These are phyloP conservation scores for Imbricaverruca yamaguchii DNA, from an alignment of 2,888 invertebrate genomes.

Conservation along the genomic window DNA sequence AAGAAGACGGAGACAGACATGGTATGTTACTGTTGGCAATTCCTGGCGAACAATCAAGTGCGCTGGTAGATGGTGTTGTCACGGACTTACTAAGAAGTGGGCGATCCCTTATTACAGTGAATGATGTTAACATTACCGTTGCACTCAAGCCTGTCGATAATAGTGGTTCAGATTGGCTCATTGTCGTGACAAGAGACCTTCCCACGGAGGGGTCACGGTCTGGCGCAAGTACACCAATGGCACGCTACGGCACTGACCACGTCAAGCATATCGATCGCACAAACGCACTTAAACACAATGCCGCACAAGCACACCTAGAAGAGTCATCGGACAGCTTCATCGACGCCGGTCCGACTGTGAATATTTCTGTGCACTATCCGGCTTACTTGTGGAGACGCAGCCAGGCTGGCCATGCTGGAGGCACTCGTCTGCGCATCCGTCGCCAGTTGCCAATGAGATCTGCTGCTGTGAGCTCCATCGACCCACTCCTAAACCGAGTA, in stretches of 20 bases:
- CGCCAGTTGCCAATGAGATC: background rate
- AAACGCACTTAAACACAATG: no score
- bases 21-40: background rate
- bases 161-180: background rate
- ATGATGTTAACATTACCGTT: background rate
- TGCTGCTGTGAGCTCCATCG: background rate
- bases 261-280: no score
- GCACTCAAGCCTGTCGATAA: background rate
- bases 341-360: background rate
- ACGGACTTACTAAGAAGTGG: background rate
- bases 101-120: background rate
- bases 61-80: background rate
- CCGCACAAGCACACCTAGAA: background rate
- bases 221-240: no score
- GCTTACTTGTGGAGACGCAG: no score
- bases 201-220: no score
- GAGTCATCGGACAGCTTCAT: background rate
- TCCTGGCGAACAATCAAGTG: background rate
- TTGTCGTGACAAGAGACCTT: background rate
- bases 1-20: background rate
- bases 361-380: background rate
- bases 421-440: background rate
- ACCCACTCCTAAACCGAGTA: background rate
- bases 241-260: no score
- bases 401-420: background rate